Base-by-base conservation (phyloP, 2,888 invertebrate species). In the Ellobium chinense region DNA sequence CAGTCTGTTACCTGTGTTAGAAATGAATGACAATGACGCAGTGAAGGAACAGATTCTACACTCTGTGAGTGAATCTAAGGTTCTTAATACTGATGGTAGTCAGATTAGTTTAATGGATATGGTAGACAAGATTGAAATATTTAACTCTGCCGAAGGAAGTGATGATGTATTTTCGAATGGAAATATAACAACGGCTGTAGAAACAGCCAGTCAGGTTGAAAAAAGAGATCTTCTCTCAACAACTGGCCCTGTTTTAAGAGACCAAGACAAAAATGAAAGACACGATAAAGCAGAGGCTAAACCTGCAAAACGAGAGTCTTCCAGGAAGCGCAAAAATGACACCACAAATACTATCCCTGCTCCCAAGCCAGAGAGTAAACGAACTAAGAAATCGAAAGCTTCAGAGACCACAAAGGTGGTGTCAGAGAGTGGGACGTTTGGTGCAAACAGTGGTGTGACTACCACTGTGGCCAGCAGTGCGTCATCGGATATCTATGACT, bases 101-200 rank as follows among this genome's bases (percentile, higher is more conserved):
- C 70, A 68, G 69, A 80, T 80, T 63, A 80, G 80, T 21, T 27
- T 80, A n/a, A 80, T 80, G 70, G 80, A 80, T 12, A 34, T 80
- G 75, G 80, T 80, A 2, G 80, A 80, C 34, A 80, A 80, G 29
- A 75, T 80, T 5, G 80, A 80, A 39, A 63, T 56, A 46, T 68
- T 80, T 54, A 75, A 60, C 36, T 75, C 80, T 1, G 69, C 29
- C 1, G 54, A 4, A 18, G 54, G 63, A 31, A 46, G 31, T 66
- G 56, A 72, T 36, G 14, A 70, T 56, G 72, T 72, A 5, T 72
- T 72, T 58, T 60, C 56, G 9, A 36, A 24, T 27, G 58, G 60
- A 24, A 56, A 1, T 27, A n/a, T n/a, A n/a, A 18, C 9, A 46
- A 21, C 58, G 34, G 24, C 36, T 36, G 46, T 56, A 24, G 56